Evolutionary conservation across 2,888 invertebrate genomes (phyloP).

Genomic region (Coleophora flavipennella): DNA sequence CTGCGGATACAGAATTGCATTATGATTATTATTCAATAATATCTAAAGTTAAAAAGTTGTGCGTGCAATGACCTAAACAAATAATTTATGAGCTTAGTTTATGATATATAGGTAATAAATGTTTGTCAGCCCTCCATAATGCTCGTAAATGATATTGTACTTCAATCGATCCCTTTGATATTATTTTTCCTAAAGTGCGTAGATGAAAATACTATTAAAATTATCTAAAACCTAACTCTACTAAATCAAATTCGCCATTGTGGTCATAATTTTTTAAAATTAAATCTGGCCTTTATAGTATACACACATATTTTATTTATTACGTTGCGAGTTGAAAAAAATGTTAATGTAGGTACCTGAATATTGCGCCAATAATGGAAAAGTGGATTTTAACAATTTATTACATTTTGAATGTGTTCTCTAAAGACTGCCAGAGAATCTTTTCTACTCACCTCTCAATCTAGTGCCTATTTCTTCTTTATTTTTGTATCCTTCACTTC

Average conservation of each 20-base stretch:
- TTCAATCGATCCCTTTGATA: too few relatives aligned
- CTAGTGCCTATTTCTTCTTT: slow-evolving; percentile 8
- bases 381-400: slow-evolving; percentile 4
- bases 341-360: slow-evolving; percentile 61
- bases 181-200: too few relatives aligned
- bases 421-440: slow-evolving; percentile 7
- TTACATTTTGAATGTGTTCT: slow-evolving; percentile 9
- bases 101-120: slow-evolving; percentile 32
- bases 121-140: slow-evolving; percentile 45
- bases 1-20: background rate
- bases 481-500: slow-evolving; percentile 12
- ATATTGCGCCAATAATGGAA: slow-evolving; percentile 55
- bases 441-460: slow-evolving; percentile 1
- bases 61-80: too few relatives aligned
- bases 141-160: slow-evolving; percentile 44
- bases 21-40: background rate
- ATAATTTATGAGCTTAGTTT: slow-evolving; percentile 30
- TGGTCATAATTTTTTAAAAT: too few relatives aligned
- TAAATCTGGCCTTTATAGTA: too few relatives aligned
- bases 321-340: slow-evolving; percentile 42
- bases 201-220: too few relatives aligned
- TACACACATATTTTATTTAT: slow-evolving; percentile 38
- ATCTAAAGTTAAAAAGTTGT: too few relatives aligned
- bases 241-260: too few relatives aligned
- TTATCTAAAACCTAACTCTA: too few relatives aligned